Conservation (phyloP, 2,888 invertebrate genomes). For the Bellardia pandia region DNA sequence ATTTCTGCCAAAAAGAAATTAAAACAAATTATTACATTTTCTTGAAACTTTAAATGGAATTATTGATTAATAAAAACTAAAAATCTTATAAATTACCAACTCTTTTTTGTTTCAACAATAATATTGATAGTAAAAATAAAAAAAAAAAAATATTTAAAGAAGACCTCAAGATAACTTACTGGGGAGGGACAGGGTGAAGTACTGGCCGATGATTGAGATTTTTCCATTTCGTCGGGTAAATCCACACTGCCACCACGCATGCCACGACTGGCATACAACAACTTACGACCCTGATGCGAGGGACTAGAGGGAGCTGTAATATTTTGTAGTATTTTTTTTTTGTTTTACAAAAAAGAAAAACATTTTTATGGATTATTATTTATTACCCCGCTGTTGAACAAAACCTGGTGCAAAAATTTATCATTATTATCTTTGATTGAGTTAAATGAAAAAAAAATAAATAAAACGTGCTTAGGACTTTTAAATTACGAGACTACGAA, state of each 20-base stretch:
- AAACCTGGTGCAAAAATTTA: slow-evolving; percentile 39
- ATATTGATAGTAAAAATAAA: not conserved
- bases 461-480: slow-evolving; percentile 58
- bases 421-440: not conserved
- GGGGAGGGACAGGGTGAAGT: slow-evolving; percentile 97
- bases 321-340: slow-evolving; percentile 70
- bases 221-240: slow-evolving; percentile 95
- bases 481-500: not conserved
- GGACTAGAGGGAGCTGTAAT: slow-evolving; percentile 94
- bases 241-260: slow-evolving; percentile 97
- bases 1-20: slow-evolving; percentile 86
- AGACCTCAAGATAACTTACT: slow-evolving; percentile 86
- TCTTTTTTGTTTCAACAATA: not conserved
- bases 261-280: slow-evolving; percentile 90
- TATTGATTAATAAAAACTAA: slow-evolving; percentile 28
- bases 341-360: slow-evolving; percentile 15
- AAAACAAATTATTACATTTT: not conserved
- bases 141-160: slow-evolving; percentile 72
- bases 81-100: slow-evolving; percentile 17
- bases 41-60: slow-evolving; percentile 15
- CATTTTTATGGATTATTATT: slow-evolving; percentile 32
- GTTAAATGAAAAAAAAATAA: slow-evolving; percentile 24
- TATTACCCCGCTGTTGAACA: not conserved
- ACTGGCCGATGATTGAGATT: slow-evolving; percentile 95
- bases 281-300: slow-evolving; percentile 92